phyloP scores from a whole-genome alignment of 2,113 vertebrate genomes.

The Chlamydotis undulata region DNA sequence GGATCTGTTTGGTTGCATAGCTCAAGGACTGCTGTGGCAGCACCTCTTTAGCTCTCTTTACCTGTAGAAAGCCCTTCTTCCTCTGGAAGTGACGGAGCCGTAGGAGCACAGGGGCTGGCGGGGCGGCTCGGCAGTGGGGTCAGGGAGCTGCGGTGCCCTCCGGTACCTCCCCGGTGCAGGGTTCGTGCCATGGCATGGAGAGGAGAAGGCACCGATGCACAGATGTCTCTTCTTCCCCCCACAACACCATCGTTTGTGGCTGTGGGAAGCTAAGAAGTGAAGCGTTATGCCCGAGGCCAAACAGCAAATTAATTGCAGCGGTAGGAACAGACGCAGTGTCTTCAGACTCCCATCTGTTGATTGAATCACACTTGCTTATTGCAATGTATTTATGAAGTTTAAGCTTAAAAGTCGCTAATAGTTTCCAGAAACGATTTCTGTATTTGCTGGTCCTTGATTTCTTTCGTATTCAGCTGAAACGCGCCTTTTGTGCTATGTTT shows the following conservation, averaged over 20 bases:
- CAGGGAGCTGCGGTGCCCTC: not conserved
- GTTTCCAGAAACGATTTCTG: slow-evolving; percentile 42
- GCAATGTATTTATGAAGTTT: slow-evolving; percentile 61
- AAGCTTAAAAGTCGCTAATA: slow-evolving; percentile 57
- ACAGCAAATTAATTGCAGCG: not conserved
- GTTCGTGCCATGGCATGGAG: not conserved
- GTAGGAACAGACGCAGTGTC: slow-evolving; percentile 30
- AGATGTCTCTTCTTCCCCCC: not conserved
- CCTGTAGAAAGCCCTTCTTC: not conserved
- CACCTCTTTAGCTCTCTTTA: not conserved
- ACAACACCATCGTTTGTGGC: not conserved
- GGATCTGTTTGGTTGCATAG: fast-evolving
- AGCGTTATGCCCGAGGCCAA: not conserved
- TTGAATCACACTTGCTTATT: slow-evolving; percentile 41
- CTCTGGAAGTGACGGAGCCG: not conserved
- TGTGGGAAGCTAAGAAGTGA: not conserved
- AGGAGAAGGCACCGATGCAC: not conserved
- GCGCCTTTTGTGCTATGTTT: slow-evolving; percentile 33
- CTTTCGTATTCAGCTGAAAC: slow-evolving; percentile 16
- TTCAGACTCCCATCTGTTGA: not conserved
- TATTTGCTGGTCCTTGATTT: slow-evolving; percentile 56
- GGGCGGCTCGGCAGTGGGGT: not conserved
- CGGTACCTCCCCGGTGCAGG: not conserved
- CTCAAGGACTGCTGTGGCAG: slow-evolving; percentile 16
- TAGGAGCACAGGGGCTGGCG: not conserved